Evolutionary conservation across 35 echinoderm and acorn worm genomes (phyloP).

Genomic region (Anneissia japonica): DNA sequence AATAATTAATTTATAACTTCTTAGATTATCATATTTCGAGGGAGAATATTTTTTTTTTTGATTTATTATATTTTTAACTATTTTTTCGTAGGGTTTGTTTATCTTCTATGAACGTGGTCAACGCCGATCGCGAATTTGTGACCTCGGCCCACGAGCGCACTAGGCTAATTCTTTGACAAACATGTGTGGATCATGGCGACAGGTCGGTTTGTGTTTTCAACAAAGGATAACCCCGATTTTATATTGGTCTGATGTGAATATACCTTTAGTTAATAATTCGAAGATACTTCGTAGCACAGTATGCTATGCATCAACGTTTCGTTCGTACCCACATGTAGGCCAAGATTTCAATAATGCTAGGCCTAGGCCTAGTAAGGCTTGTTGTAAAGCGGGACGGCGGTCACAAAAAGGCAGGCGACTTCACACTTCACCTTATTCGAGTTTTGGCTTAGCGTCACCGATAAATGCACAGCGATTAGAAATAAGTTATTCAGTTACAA

Average conservation of each 20-base stretch:
- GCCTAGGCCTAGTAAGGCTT: background rate
- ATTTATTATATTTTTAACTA: no score
- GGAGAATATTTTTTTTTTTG: no score
- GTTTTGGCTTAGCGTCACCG: background rate
- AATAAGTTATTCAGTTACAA: background rate
- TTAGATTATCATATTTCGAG: no score
- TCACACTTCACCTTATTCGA: background rate
- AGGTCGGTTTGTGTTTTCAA: background rate
- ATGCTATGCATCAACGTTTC: background rate
- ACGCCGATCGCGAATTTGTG: no score
- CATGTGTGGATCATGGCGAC: no score
- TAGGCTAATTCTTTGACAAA: no score
- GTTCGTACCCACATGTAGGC: background rate
- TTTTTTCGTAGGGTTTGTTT: no score
- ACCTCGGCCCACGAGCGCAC: no score
- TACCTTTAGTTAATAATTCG: background rate
- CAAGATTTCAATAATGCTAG: background rate
- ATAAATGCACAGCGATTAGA: background rate
- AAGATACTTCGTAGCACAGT: background rate
- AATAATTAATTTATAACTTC: no score
- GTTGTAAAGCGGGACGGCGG: no score
- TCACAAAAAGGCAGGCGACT: no score
- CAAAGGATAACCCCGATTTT: background rate
- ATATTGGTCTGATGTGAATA: background rate
- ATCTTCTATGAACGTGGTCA: no score